These are phyloP conservation scores for Agrypnia vestita DNA, from an alignment of 1,140 invertebrate genomes.

Conservation along the genomic window DNA sequence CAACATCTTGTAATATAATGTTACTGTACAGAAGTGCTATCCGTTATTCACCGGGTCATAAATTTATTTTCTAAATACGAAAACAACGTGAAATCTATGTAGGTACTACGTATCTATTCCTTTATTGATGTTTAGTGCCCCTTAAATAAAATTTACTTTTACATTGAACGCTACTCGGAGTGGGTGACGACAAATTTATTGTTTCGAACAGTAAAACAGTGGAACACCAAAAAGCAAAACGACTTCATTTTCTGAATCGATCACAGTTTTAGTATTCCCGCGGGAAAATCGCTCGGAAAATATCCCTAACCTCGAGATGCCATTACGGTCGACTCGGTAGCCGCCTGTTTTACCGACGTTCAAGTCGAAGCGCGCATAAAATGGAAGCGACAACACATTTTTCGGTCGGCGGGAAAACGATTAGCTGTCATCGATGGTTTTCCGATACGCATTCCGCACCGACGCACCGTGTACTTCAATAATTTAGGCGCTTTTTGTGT, in stretches of 20 bases:
- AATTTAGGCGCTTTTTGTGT: no score
- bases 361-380: conserved; percentile 23
- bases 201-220: background rate
- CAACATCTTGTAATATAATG: no score
- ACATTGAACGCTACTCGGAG: background rate
- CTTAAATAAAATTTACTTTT: conserved; percentile 10
- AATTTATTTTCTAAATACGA: no score
- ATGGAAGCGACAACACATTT: conserved; percentile 3
- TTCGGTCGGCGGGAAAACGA: conserved; percentile 14
- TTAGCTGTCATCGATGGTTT: conserved; percentile 30
- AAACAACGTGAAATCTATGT: no score
- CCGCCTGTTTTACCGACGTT: conserved; percentile 18
- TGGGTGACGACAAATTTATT: conserved; percentile 4
- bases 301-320: conserved; percentile 30
- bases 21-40: no score
- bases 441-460: background rate
- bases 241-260: conserved; percentile 25
- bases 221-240: background rate
- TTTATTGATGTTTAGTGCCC: background rate
- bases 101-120: background rate
- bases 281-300: conserved; percentile 35
- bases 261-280: conserved; percentile 33
- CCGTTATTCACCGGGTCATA: no score
- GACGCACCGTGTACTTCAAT: background rate
- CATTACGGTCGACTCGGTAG: conserved; percentile 31